phyloP scores from a whole-genome alignment of 2,888 invertebrate genomes.

The Hartigia nigra region DNA sequence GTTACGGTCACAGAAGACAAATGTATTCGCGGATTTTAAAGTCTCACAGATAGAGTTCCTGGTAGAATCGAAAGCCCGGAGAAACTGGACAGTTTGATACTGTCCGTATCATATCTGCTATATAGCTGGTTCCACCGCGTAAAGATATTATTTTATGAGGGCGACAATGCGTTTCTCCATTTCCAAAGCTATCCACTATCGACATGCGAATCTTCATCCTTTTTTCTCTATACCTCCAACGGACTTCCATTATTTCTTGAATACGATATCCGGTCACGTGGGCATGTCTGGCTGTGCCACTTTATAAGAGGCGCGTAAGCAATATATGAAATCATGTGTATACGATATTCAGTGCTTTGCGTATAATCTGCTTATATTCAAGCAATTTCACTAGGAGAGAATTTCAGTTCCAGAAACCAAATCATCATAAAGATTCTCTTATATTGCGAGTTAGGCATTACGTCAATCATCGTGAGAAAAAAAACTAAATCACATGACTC shows the following conservation, averaged over 20 bases:
- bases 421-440: not conserved
- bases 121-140: not conserved
- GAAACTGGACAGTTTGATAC: not conserved
- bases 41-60: not conserved
- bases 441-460: not conserved
- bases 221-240: not conserved
- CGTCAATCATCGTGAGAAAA: not conserved
- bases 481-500: not conserved
- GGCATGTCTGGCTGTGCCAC: slow-evolving; percentile 3
- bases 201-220: not conserved
- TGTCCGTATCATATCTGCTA: not conserved
- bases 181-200: not conserved
- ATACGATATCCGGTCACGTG: slow-evolving; percentile 31
- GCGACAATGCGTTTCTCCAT: not conserved
- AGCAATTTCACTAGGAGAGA: not conserved
- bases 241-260: slow-evolving; percentile 10
- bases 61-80: not conserved
- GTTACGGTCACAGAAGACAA: not conserved
- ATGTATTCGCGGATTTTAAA: not conserved
- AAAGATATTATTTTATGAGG: not conserved
- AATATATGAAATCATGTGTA: not conserved
- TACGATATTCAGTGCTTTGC: not conserved
- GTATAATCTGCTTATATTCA: not conserved
- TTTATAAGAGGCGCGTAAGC: not conserved
- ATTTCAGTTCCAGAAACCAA: not conserved